phyloP scores from a whole-genome alignment of 2,888 invertebrate genomes.

The Eupithecia subumbrata region DNA sequence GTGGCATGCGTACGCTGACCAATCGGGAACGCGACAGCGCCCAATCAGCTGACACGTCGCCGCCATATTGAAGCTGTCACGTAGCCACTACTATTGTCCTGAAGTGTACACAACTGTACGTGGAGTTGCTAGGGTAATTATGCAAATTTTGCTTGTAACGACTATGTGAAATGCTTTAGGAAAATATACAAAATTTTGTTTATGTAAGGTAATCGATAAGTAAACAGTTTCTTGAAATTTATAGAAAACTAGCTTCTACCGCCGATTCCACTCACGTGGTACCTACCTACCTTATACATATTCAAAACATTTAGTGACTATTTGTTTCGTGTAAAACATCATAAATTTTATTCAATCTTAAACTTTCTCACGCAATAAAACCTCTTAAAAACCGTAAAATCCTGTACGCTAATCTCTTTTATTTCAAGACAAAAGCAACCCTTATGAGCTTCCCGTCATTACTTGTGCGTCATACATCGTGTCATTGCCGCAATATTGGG shows the following conservation, averaged over 20 bases:
- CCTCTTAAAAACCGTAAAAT: too few relatives aligned
- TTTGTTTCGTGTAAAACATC: too few relatives aligned
- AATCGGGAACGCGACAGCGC: background rate
- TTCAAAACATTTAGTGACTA: too few relatives aligned
- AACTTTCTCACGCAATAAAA: too few relatives aligned
- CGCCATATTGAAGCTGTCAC: background rate
- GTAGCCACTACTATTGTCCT: background rate
- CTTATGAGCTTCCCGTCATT: too few relatives aligned
- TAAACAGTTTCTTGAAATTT: background rate
- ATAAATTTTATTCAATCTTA: too few relatives aligned
- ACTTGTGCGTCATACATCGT: too few relatives aligned
- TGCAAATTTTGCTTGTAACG: background rate
- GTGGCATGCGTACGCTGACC: background rate
- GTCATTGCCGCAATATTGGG: too few relatives aligned
- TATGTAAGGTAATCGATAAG: background rate
- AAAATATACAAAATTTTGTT: background rate
- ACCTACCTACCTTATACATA: too few relatives aligned
- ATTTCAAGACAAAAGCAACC: too few relatives aligned
- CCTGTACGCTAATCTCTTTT: too few relatives aligned
- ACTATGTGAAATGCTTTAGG: background rate
- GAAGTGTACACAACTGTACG: background rate
- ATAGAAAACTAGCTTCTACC: background rate
- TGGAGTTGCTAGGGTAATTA: background rate
- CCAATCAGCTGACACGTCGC: conserved; percentile 3
- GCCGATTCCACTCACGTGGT: background rate